Conservation (phyloP, 2,113 vertebrate genomes). For the Rhineura floridana region DNA sequence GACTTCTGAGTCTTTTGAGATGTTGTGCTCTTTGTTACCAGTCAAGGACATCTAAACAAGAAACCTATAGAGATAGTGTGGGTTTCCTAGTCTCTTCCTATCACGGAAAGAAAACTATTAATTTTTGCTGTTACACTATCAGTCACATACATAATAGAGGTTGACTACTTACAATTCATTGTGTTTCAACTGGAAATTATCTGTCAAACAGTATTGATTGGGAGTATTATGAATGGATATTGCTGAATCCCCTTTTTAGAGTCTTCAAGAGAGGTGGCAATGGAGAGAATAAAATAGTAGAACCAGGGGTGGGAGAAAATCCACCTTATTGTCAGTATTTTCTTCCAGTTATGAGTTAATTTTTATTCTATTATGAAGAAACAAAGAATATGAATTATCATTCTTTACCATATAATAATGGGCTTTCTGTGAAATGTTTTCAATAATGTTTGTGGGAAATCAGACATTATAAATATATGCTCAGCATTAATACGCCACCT, state of each 20-base stretch:
- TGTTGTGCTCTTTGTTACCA: conserved; percentile 6
- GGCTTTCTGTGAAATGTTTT: not conserved
- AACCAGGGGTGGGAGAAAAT: too few species aligned
- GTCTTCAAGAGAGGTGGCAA: not conserved
- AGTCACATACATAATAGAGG: not conserved
- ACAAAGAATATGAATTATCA: not conserved
- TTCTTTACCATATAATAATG: not conserved
- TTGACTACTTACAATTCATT: not conserved
- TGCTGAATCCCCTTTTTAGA: not conserved
- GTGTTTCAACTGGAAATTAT: conserved; percentile 7
- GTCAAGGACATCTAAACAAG: not conserved
- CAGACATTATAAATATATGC: not conserved
- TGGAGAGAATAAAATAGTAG: not conserved
- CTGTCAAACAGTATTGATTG: conserved; percentile 12
- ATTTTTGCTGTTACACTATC: not conserved
- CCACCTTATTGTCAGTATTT: not conserved
- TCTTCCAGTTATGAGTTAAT: not conserved
- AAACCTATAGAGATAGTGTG: not conserved
- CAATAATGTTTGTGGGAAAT: not conserved
- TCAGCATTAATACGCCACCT: rapidly evolving
- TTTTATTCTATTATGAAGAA: not conserved
- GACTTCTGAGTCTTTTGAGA: not conserved
- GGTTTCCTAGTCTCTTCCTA: not conserved
- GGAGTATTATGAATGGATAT: conserved; percentile 1
- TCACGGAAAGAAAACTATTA: conserved; percentile 17